Evolutionary conservation across 2,113 vertebrate genomes (phyloP).

Genomic region (Poeciliopsis prolifica): DNA sequence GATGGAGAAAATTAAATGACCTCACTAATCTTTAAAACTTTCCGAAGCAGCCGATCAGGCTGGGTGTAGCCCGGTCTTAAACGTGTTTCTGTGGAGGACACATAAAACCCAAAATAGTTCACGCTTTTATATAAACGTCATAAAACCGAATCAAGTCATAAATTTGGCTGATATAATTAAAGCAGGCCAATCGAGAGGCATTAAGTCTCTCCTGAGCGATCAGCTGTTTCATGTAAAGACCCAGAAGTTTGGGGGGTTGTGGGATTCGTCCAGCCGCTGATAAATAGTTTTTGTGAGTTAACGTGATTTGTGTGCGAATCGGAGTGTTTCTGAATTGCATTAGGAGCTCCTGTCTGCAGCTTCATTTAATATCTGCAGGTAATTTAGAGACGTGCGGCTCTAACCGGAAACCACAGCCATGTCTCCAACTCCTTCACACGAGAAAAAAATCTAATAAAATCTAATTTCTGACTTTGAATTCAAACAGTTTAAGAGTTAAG

Average conservation of each 20-base stretch:
- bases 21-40: neutral
- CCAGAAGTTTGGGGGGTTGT: neutral
- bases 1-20: neutral
- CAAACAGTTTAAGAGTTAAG: neutral
- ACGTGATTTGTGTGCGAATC: neutral
- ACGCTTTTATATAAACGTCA: neutral
- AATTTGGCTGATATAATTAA: neutral
- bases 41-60: neutral
- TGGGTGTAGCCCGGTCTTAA: neutral
- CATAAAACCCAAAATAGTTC: neutral
- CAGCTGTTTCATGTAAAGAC: neutral
- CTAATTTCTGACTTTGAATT: neutral
- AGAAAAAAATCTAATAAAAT: neutral
- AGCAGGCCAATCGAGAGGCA: neutral
- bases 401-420: neutral
- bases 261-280: neutral
- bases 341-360: neutral
- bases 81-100: neutral
- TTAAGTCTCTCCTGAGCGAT: neutral
- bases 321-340: neutral
- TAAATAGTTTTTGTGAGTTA: neutral
- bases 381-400: neutral
- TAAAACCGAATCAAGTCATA: neutral
- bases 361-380: neutral
- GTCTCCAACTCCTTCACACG: neutral